Evolutionary conservation across 2,797 vertebrate species (phyloP), one percentile per base, ranked within the genome.

Genomic region (Macropus fuliginosus): DNA sequence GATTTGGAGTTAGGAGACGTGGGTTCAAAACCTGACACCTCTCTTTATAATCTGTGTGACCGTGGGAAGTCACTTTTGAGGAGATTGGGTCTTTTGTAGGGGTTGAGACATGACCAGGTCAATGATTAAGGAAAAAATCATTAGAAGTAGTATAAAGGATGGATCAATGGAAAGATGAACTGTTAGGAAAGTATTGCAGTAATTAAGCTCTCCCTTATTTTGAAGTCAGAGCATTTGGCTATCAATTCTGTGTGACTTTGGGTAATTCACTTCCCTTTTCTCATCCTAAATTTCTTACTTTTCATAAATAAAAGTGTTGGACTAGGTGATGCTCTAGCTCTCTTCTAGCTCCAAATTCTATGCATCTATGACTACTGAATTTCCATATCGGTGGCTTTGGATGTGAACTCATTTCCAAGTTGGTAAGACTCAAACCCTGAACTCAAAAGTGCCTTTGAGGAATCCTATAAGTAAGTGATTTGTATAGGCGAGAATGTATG

Each of bases 381-480:
- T 74, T 74, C n/a, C 66, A 18, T 74, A 40, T 66, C 0, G 34
- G 34, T 66, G 14, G 14, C 13, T 40, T 74, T 34, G 14, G 62
- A 74, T n/a, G 40, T 74, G 34, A 40, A 6, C 59, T 74, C 18
- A 74, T 74, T 18, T 21, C n/a, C 6, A 40, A 40, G n/a, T 74
- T 74, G 34, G 14, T 18, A n/a, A 94, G 40, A 54, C 40, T 96
- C 66, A 96, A 91, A 46, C 40, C 28, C 4, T 95, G 95, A 93
- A 46, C 40, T 92, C 81, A 91, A 54, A 93, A 93, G 28, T 11
- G 54, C 52, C 54, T 96, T 93, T 94, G 87, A 94, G 95, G 93
- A 92, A 56, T 92, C 94, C 56, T 0, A 31, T 92, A 56, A 55
- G 91, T n/a, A 21, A 40, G 9, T 74, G n/a, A 40, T 40, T 40